phyloP scores from a whole-genome alignment of 2,888 invertebrate species.

The Bibio marci region DNA sequence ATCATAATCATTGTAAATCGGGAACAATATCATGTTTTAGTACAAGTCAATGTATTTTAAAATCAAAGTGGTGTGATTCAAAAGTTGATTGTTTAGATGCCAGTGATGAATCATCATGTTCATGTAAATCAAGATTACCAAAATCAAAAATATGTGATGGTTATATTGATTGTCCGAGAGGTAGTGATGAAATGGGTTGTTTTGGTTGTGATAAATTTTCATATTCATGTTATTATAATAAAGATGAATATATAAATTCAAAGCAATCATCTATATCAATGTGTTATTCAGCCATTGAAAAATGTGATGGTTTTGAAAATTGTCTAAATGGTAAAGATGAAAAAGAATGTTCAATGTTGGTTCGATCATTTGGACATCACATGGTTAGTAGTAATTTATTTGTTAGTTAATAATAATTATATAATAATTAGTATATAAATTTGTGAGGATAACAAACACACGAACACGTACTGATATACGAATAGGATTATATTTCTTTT shows the following conservation, averaged over 20 bases:
- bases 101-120: constrained; percentile 60
- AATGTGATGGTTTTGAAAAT: constrained; percentile 53
- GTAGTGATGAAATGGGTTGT: constrained; percentile 67
- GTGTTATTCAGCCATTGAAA: constrained; percentile 48
- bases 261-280: constrained; percentile 35
- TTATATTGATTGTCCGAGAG: constrained; percentile 64
- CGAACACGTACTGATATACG: too few species aligned
- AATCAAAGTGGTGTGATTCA: constrained; percentile 50
- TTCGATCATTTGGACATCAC: constrained; percentile 32
- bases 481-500: too few species aligned
- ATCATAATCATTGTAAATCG: constrained; percentile 13
- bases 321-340: constrained; percentile 65
- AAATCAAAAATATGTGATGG: constrained; percentile 57
- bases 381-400: too few species aligned
- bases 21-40: constrained; percentile 21
- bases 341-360: constrained; percentile 52
- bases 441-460: too few species aligned
- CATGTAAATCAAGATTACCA: constrained; percentile 52
- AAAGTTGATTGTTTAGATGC: constrained; percentile 55
- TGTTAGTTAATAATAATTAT: too few species aligned
- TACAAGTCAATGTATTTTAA: constrained; percentile 34
- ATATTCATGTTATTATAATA: constrained; percentile 49
- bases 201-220: constrained; percentile 49
- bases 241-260: constrained; percentile 21
- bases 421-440: too few species aligned